Percentiles rank a stretch among this genome's conserved stretches.
Conservation (phyloP, 2,888 invertebrate species). For the Pocota personata region DNA sequence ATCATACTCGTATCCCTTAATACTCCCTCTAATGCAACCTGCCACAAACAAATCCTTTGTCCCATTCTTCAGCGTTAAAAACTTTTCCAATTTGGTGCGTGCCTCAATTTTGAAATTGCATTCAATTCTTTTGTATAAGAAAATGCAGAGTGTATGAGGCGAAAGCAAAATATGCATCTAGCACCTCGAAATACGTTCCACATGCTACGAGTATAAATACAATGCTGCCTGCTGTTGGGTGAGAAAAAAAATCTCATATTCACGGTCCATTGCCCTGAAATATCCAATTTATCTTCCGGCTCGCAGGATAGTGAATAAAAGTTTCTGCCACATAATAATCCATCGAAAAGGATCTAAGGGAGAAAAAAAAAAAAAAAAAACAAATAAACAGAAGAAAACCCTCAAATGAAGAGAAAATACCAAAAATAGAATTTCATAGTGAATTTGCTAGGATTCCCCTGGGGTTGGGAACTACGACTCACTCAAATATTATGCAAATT, state of each 20-base stretch:
- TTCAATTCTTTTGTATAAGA: constrained; percentile 33
- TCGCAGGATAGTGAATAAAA: constrained; percentile 50
- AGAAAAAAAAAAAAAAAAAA: not conserved
- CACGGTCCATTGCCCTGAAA: constrained; percentile 59
- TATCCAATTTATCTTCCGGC: constrained; percentile 51
- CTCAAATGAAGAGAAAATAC: constrained; percentile 14
- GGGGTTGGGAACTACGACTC: not conserved
- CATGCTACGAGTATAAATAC: not conserved
- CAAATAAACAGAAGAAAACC: not conserved
- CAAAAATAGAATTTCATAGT: constrained; percentile 33
- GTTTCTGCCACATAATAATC: constrained; percentile 51
- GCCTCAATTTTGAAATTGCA: constrained; percentile 46
- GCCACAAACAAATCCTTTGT: not conserved
- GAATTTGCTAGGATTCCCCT: not conserved
- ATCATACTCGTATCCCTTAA: not conserved
- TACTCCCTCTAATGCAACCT: not conserved
- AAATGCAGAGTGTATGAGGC: constrained; percentile 8
- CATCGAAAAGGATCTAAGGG: not conserved
- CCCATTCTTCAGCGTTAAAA: constrained; percentile 25
- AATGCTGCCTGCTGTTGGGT: not conserved
- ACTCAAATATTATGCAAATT: constrained; percentile 47
- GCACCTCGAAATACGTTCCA: constrained; percentile 22
- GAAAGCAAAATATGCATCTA: constrained; percentile 39
- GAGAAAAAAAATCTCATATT: constrained; percentile 37
- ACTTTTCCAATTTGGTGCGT: constrained; percentile 68